Conservation (phyloP, 2,113 vertebrate genomes). For the Prolemur simus region DNA sequence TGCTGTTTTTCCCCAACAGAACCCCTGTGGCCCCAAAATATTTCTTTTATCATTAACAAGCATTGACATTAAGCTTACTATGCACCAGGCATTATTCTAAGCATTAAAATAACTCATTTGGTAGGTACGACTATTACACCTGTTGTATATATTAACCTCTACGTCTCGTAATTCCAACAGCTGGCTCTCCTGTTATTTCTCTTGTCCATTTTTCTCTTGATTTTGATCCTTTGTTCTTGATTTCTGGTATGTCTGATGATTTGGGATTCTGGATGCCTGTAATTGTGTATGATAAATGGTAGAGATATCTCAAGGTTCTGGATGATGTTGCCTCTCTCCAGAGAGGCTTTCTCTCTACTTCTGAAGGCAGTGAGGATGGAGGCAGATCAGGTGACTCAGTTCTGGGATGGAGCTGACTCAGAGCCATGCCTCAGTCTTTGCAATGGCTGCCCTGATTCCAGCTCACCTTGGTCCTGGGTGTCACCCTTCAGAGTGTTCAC, state of each 20-base stretch:
- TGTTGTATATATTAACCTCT: neutral
- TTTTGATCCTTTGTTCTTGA: neutral
- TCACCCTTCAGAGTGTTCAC: neutral
- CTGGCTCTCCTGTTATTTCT: neutral
- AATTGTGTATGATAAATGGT: neutral
- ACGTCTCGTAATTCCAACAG: neutral
- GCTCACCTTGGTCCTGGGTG: neutral
- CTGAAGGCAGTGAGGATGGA: neutral
- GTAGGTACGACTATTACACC: neutral
- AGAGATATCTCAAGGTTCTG: neutral
- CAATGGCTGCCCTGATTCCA: neutral
- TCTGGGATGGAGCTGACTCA: neutral
- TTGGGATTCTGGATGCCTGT: neutral
- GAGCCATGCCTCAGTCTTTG: neutral
- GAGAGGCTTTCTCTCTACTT: neutral
- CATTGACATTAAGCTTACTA: neutral
- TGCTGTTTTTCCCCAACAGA: neutral
- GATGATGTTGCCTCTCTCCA: neutral
- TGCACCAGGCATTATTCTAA: neutral
- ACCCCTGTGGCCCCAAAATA: neutral
- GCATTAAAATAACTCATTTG: neutral
- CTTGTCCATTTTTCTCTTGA: neutral
- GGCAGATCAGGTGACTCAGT: neutral
- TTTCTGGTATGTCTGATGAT: neutral
- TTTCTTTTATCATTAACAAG: neutral